Conservation (phyloP, 2,888 invertebrate genomes). For the Philereme transversata region DNA sequence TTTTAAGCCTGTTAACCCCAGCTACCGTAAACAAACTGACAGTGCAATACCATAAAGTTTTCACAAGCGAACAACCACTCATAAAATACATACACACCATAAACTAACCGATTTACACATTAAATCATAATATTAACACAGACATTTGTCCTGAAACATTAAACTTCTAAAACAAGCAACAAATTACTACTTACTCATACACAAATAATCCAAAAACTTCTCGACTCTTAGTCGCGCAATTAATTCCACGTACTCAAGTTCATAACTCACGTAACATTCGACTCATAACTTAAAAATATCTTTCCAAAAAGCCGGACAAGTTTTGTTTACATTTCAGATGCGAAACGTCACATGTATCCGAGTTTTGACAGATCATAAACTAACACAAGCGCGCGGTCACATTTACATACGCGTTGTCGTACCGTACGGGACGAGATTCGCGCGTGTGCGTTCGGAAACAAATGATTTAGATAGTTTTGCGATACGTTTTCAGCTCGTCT, state of each 20-base stretch:
- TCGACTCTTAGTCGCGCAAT: constrained; percentile 68
- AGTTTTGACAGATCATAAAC: constrained; percentile 81
- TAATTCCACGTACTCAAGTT: constrained; percentile 77
- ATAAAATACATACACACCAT: constrained; percentile 48
- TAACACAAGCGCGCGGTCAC: constrained; percentile 69
- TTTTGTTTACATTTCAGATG: constrained; percentile 81
- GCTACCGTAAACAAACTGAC: constrained; percentile 48
- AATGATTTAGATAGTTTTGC: constrained; percentile 69
- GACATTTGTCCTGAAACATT: constrained; percentile 52
- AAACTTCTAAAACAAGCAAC: constrained; percentile 55
- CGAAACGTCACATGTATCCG: constrained; percentile 80
- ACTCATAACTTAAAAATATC: constrained; percentile 68
- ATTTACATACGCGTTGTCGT: constrained; percentile 70
- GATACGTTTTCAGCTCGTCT: constrained; percentile 81
- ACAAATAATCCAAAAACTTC: constrained; percentile 72
- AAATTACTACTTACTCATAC: constrained; percentile 73
- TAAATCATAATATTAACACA: constrained; percentile 50
- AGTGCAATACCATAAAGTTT: constrained; percentile 52
- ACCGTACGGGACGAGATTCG: constrained; percentile 45
- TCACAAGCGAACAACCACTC: constrained; percentile 50
- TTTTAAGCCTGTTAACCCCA: constrained; percentile 13
- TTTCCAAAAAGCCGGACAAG: constrained; percentile 58
- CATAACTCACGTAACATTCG: constrained; percentile 72
- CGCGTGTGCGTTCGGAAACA: constrained; percentile 52
- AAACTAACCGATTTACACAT: constrained; percentile 53